A percentile compares a stretch with the other conserved stretches of the same genome.
phyloP scores from a whole-genome alignment of 2,797 vertebrate genomes.

The Furcifer pardalis region DNA sequence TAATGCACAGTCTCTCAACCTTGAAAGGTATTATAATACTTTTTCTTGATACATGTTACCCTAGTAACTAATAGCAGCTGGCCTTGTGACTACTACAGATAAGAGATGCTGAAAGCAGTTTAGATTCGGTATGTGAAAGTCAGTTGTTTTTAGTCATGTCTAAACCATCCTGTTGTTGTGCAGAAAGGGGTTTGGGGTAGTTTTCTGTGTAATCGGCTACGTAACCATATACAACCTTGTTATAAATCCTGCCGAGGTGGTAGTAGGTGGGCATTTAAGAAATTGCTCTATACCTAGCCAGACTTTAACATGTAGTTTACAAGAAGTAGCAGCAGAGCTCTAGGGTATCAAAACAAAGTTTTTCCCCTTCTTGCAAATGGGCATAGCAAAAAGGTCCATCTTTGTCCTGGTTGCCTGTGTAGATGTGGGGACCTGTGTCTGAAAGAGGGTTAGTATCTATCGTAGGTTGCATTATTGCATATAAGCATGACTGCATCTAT shows the following conservation, averaged over 20 bases:
- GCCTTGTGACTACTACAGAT: constrained; percentile 70
- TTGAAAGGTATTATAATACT: constrained; percentile 72
- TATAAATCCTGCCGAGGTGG: neutral
- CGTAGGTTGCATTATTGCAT: too few relatives aligned
- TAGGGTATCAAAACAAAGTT: neutral
- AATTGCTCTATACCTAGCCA: neutral
- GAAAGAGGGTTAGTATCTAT: too few relatives aligned
- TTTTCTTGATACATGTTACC: constrained; percentile 65
- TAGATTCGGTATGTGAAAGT: constrained; percentile 55
- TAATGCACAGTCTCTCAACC: constrained; percentile 69
- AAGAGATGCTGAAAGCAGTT: constrained; percentile 69
- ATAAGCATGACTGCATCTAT: too few relatives aligned
- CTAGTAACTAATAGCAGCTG: constrained; percentile 75
- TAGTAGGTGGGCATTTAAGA: neutral
- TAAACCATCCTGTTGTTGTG: neutral
- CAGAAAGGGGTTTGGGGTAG: neutral
- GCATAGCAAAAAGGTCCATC: neutral
- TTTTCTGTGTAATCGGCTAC: neutral
- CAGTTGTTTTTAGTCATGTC: constrained; percentile 37
- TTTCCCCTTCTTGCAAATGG: neutral
- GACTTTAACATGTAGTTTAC: neutral
- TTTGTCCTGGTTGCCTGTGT: too few relatives aligned
- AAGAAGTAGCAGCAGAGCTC: neutral
- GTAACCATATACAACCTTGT: neutral
- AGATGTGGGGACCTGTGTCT: too few relatives aligned